Evolutionary conservation across 1,140 invertebrate species (phyloP).

Genomic region (Acyrthosiphon pisum): DNA sequence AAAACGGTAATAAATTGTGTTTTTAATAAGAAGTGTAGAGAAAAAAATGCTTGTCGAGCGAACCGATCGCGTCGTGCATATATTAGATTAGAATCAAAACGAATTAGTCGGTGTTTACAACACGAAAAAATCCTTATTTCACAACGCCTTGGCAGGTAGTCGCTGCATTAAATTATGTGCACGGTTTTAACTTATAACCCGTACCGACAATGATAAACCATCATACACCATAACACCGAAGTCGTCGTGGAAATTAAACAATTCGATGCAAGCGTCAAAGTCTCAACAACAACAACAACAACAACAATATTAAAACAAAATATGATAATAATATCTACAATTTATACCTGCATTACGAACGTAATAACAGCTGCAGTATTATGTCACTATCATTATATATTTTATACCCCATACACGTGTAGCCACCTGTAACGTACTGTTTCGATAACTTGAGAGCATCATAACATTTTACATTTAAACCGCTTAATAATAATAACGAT

Average conservation of each 20-base stretch:
- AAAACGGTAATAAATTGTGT: neutral
- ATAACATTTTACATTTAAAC: neutral
- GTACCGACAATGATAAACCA: neutral
- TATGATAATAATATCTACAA: neutral
- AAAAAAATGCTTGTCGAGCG: neutral
- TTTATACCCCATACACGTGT: neutral
- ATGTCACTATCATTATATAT: too few species aligned
- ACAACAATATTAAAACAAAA: too few species aligned
- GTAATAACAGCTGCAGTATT: neutral
- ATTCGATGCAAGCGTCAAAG: neutral
- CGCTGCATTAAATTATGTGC: neutral
- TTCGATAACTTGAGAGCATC: neutral
- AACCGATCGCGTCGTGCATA: conserved; percentile 2
- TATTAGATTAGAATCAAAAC: neutral
- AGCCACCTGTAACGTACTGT: neutral
- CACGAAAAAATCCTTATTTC: neutral
- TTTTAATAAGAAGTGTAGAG: neutral
- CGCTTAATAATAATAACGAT: neutral
- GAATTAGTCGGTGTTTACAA: neutral
- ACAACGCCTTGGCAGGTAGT: neutral
- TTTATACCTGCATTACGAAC: too few species aligned
- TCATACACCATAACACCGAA: neutral
- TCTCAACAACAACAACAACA: neutral
- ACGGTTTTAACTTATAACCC: neutral
- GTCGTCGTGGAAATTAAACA: neutral